Conservation (phyloP, 2,888 invertebrate genomes). For the Serripes groenlandicus region DNA sequence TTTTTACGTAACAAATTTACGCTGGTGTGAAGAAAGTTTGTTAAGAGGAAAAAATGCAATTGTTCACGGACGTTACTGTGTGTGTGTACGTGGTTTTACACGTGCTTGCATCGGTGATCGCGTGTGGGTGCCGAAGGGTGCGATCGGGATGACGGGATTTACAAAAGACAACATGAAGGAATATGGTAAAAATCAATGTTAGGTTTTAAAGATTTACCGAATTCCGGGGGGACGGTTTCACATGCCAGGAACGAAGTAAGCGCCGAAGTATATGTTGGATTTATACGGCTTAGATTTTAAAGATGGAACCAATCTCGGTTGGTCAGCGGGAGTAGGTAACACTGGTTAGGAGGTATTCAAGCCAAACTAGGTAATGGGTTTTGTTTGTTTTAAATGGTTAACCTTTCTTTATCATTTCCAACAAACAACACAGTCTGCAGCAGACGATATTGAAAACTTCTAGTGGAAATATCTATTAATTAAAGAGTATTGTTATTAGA, state of each 20-base stretch:
- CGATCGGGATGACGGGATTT: slow-evolving; percentile 35
- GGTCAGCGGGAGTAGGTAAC: slow-evolving; percentile 74
- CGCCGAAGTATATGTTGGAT: slow-evolving; percentile 82
- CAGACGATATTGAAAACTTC: background rate
- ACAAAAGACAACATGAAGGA: slow-evolving; percentile 66
- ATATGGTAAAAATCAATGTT: slow-evolving; percentile 75
- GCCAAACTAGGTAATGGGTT: slow-evolving; percentile 77
- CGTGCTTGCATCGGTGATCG: slow-evolving; percentile 21
- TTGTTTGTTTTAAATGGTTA: background rate
- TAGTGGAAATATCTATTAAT: too few relatives aligned
- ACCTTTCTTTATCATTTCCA: background rate
- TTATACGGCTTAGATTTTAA: slow-evolving; percentile 82
- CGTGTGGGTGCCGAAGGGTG: background rate
- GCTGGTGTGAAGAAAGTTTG: too few relatives aligned
- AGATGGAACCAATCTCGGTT: slow-evolving; percentile 69
- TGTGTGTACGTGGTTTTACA: slow-evolving; percentile 7
- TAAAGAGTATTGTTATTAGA: too few relatives aligned
- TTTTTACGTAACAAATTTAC: too few relatives aligned
- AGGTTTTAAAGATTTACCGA: slow-evolving; percentile 68
- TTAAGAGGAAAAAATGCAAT: too few relatives aligned
- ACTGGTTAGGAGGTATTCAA: slow-evolving; percentile 81
- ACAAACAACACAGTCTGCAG: background rate
- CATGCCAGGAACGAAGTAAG: slow-evolving; percentile 61
- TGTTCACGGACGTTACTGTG: slow-evolving; percentile 5
- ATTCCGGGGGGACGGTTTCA: slow-evolving; percentile 68